phyloP scores from a whole-genome alignment of 2,113 vertebrate species.

The Rallus limicola region DNA sequence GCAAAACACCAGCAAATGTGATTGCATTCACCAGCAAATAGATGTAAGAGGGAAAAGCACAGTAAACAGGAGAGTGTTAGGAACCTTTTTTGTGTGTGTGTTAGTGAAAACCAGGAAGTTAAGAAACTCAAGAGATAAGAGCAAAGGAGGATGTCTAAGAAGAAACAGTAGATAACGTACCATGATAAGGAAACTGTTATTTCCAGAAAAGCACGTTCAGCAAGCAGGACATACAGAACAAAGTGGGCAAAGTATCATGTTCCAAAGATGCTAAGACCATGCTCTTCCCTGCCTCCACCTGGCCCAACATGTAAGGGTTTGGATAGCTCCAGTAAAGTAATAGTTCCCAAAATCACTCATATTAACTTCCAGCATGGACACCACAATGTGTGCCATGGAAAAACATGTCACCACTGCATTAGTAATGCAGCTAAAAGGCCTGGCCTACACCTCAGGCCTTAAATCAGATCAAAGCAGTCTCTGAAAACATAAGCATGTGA shows the following conservation, averaged over 20 bases:
- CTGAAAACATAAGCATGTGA: neutral
- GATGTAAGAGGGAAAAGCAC: neutral
- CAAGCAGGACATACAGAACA: neutral
- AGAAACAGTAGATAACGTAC: conserved; percentile 32
- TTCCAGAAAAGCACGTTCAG: neutral
- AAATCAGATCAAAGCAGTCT: neutral
- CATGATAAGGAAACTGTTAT: conserved; percentile 48
- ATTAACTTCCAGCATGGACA: neutral
- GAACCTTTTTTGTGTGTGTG: neutral
- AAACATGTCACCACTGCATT: neutral
- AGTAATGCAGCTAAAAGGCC: neutral
- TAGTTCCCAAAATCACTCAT: neutral
- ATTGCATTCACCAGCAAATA: neutral
- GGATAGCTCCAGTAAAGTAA: neutral
- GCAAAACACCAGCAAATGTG: neutral
- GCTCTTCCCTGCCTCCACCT: neutral
- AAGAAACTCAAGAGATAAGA: conserved; percentile 68
- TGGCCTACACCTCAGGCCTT: neutral
- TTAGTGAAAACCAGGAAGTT: conserved; percentile 47
- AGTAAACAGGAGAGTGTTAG: conserved; percentile 13
- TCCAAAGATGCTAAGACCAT: neutral
- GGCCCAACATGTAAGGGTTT: neutral
- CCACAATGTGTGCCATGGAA: neutral
- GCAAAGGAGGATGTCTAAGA: neutral
- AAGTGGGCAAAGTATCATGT: neutral